Evolutionary conservation across 1,140 invertebrate species (phyloP).

Genomic region (Aphelinus atriplicis): DNA sequence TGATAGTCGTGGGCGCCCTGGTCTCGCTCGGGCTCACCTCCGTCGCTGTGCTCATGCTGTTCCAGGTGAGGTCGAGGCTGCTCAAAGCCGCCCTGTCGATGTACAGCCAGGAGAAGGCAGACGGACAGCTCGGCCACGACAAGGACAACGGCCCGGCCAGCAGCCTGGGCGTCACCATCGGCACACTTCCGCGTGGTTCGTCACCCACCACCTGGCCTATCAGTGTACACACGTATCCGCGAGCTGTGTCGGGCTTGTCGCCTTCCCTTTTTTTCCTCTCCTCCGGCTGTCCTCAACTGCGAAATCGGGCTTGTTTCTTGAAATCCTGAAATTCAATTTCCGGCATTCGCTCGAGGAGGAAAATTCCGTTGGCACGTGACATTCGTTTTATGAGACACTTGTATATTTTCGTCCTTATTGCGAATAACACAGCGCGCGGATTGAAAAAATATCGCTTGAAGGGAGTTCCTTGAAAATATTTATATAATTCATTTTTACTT

Average conservation of each 20-base stretch:
- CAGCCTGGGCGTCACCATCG: slow-evolving; percentile 32
- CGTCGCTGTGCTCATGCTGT: slow-evolving; percentile 56
- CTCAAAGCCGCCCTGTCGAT: slow-evolving; percentile 59
- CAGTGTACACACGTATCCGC: no score
- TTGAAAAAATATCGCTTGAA: no score
- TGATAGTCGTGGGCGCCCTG: slow-evolving; percentile 60
- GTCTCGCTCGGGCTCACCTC: slow-evolving; percentile 59
- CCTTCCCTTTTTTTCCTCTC: background rate
- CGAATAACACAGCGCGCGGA: no score
- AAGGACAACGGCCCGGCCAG: slow-evolving; percentile 29
- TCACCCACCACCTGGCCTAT: background rate
- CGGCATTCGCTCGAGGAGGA: no score
- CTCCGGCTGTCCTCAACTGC: no score
- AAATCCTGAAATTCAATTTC: no score
- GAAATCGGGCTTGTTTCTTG: no score
- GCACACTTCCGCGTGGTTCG: slow-evolving; percentile 28
- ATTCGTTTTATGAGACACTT: no score
- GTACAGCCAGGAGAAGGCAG: slow-evolving; percentile 53
- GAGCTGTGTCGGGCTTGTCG: background rate
- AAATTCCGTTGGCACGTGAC: no score
- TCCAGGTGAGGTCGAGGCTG: slow-evolving; percentile 58
- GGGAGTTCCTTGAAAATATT: no score
- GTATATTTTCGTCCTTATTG: no score
- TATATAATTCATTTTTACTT: no score
- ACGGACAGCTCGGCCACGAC: slow-evolving; percentile 8